Percentiles rank a stretch among this genome's conserved stretches.
Conservation (phyloP, 2,797 vertebrate genomes). For the Botia kubotai region DNA sequence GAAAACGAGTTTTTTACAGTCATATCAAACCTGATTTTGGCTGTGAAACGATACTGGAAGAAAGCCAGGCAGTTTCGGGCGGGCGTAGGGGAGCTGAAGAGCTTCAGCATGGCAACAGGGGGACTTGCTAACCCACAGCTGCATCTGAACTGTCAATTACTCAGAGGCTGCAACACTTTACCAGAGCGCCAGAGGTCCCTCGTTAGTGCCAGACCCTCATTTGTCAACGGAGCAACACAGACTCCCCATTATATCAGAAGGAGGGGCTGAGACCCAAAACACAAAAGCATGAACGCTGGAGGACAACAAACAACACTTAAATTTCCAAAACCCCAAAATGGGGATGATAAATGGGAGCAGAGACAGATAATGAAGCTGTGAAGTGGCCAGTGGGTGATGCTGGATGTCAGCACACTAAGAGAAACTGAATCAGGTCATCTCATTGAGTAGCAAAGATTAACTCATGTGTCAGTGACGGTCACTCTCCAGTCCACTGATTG, state of each 20-base stretch:
- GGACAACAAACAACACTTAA: constrained; percentile 13
- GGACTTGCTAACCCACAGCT: background rate
- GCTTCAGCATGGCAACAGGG: constrained; percentile 34
- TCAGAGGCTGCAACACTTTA: constrained; percentile 12
- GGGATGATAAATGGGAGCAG: background rate
- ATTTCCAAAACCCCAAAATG: background rate
- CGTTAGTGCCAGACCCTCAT: constrained; percentile 39
- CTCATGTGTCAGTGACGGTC: constrained; percentile 39
- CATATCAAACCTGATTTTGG: background rate
- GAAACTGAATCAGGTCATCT: constrained; percentile 29
- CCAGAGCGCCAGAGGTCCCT: constrained; percentile 10
- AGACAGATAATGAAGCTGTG: constrained; percentile 18
- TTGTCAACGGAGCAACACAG: constrained; percentile 12
- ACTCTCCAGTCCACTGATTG: constrained; percentile 52
- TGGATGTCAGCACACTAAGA: constrained; percentile 23
- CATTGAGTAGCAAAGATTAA: constrained; percentile 7
- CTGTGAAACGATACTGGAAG: background rate
- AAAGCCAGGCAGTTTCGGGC: background rate
- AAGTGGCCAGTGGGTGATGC: constrained; percentile 32
- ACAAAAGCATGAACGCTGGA: background rate
- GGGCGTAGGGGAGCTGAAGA: background rate
- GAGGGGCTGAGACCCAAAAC: constrained; percentile 16
- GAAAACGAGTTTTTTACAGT: background rate
- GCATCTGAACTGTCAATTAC: constrained; percentile 42
- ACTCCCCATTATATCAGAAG: constrained; percentile 30